These are phyloP conservation scores for Hydrolagus affinis DNA, from an alignment of 2,113 vertebrate species.

Conservation along the genomic window DNA sequence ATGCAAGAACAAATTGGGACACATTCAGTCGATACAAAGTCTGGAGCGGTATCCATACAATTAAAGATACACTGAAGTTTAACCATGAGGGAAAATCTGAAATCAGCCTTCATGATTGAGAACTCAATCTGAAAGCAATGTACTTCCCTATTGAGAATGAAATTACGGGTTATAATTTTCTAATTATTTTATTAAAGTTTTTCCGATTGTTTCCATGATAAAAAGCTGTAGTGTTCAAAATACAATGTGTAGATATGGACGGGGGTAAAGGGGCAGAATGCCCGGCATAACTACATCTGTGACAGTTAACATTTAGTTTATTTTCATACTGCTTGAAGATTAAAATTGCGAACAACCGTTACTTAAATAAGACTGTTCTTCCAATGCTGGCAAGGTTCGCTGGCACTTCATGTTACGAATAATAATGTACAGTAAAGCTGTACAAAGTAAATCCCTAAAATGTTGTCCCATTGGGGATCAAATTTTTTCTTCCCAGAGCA, in stretches of 20 bases:
- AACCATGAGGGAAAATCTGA: background rate
- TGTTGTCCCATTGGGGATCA: background rate
- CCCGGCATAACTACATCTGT: too few relatives aligned
- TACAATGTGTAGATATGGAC: too few relatives aligned
- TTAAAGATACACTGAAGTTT: background rate
- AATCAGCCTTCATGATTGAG: background rate
- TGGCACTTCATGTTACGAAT: background rate
- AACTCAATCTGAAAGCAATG: background rate
- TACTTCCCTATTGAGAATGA: too few relatives aligned
- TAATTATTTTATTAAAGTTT: background rate
- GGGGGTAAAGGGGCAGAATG: too few relatives aligned
- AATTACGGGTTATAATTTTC: background rate
- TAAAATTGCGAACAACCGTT: too few relatives aligned
- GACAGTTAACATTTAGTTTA: background rate
- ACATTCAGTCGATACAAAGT: background rate
- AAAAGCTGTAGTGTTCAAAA: background rate
- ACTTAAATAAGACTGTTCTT: background rate
- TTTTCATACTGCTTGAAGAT: background rate
- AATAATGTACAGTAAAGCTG: background rate
- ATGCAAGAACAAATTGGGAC: background rate
- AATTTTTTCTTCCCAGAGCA: background rate
- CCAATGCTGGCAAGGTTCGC: too few relatives aligned
- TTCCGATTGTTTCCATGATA: background rate
- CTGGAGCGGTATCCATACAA: background rate
- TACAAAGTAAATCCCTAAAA: background rate